Evolutionary conservation across 1,140 invertebrate species (phyloP).

Genomic region (Drosophila bocki): DNA sequence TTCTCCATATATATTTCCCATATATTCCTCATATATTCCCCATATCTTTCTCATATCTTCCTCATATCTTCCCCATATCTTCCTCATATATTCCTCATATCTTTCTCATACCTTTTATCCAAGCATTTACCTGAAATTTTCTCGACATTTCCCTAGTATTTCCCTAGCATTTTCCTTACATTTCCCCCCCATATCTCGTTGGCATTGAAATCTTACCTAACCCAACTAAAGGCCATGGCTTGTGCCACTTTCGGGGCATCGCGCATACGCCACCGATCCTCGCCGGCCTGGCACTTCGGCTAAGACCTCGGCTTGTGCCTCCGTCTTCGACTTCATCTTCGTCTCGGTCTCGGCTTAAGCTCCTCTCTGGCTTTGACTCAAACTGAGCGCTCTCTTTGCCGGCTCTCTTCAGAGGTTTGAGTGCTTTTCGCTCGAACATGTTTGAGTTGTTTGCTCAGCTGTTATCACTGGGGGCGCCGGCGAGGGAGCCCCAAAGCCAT

Average conservation of each 20-base stretch:
- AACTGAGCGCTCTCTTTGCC: not conserved
- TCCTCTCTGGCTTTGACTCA: not conserved
- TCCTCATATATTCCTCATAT: too few species aligned
- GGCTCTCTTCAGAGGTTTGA: conserved; percentile 13
- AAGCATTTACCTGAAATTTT: not conserved
- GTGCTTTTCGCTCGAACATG: conserved; percentile 61
- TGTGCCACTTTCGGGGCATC: conserved; percentile 27
- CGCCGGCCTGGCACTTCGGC: not conserved
- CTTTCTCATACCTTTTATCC: not conserved
- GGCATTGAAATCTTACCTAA: conserved; percentile 29
- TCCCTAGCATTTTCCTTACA: not conserved
- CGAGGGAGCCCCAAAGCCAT: conserved; percentile 22
- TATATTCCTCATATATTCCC: too few species aligned
- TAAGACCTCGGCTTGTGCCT: not conserved
- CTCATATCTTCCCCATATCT: too few species aligned
- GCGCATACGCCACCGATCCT: conserved; percentile 37
- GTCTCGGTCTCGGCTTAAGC: not conserved
- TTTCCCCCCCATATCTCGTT: not conserved
- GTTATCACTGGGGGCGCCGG: conserved; percentile 53
- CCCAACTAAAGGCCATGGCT: conserved; percentile 7
- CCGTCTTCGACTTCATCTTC: not conserved
- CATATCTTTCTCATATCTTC: too few species aligned
- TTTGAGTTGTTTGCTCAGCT: conserved; percentile 46
- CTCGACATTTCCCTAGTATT: not conserved
- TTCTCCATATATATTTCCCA: too few species aligned